Evolutionary conservation across 2,888 invertebrate genomes (phyloP).

Genomic region (Cryptosula pallasiana): DNA sequence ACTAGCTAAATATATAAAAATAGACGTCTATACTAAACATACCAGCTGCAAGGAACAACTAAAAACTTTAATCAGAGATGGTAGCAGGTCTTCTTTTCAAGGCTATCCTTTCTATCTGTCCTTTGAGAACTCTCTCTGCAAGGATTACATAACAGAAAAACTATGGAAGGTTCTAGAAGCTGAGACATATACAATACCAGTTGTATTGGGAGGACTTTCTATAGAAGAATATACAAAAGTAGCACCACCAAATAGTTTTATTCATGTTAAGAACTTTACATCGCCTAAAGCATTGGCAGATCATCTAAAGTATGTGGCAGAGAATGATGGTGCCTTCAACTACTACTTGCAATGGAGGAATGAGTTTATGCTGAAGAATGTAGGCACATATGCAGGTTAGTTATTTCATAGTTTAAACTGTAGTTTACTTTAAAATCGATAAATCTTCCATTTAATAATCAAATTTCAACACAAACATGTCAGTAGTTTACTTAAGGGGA

Average conservation of each 20-base stretch:
- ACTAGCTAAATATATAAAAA: not conserved
- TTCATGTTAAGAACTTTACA: not conserved
- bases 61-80: not conserved
- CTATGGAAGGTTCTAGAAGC: not conserved
- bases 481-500: too few species aligned
- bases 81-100: not conserved
- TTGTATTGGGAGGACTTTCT: not conserved
- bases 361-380: too few species aligned
- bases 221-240: not conserved
- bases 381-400: too few species aligned
- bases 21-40: not conserved
- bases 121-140: not conserved
- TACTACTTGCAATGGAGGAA: not conserved
- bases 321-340: not conserved
- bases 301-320: not conserved
- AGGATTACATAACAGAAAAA: not conserved
- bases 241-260: not conserved
- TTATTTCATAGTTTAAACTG: too few species aligned
- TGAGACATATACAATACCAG: not conserved
- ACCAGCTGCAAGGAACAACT: not conserved
- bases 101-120: not conserved
- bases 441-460: too few species aligned
- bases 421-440: too few species aligned
- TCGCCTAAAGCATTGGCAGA: not conserved
- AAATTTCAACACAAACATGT: too few species aligned